Conservation (phyloP, 2,888 invertebrate genomes). For the Ditylenchus weischeri region DNA sequence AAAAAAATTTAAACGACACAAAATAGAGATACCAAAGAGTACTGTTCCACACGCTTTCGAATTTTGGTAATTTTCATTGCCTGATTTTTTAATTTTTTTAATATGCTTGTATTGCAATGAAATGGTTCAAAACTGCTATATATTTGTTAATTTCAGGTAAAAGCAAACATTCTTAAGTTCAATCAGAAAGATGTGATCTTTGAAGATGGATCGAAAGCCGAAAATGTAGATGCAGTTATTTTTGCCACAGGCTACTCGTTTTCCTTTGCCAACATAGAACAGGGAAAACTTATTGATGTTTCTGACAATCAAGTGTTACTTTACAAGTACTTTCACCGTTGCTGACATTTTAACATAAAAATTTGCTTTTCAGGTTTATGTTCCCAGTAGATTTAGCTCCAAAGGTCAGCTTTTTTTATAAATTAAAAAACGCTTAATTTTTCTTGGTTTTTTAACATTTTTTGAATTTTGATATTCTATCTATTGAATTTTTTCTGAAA, state of each 20-base stretch:
- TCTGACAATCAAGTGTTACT: constrained; percentile 47
- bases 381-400: constrained; percentile 55
- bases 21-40: no score
- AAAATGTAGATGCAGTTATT: constrained; percentile 49
- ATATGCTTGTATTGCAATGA: no score
- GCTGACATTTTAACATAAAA: no score
- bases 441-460: no score
- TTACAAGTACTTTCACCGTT: constrained; percentile 48
- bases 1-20: no score
- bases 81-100: no score
- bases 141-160: constrained; percentile 18
- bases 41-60: no score
- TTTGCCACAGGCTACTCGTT: constrained; percentile 61
- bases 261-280: constrained; percentile 57
- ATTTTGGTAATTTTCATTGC: no score
- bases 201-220: constrained; percentile 39
- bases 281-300: constrained; percentile 42
- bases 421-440: no score
- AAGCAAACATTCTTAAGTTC: constrained; percentile 41
- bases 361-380: constrained; percentile 46
- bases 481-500: no score
- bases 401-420: constrained; percentile 7
- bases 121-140: no score
- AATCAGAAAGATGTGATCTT: constrained; percentile 39
- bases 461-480: no score